Evolutionary conservation across 2,113 vertebrate genomes (phyloP), one percentile per base, ranked within the genome.

Genomic region (Dromiciops gliroides): DNA sequence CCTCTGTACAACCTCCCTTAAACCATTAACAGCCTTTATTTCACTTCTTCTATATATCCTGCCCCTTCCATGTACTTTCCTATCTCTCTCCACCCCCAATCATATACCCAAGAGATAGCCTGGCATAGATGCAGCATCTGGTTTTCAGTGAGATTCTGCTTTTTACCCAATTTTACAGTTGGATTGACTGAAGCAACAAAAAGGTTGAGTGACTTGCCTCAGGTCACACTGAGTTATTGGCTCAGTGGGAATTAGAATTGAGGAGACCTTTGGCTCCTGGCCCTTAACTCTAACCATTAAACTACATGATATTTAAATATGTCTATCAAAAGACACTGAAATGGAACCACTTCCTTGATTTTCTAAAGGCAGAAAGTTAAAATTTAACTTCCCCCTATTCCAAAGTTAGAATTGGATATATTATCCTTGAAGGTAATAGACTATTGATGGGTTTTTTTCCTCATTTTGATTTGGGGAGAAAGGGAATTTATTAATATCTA

Each of bases 131-230:
- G 92, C 90, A 93, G 92, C 91, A 93, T 95, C 56, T 97, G 94
- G 44, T 92, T 90, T 96, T 95, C 67, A 94, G 48, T 52, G 48
- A 96, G 24, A 47, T 96, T 96, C 56, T 92, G 26, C 51, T 96
- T 97, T 97, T 96, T 96, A 26, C 7, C 51, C 31, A 52, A 0
- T 95, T 97, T 97, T 98, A 95, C 96, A 96, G 47, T 23, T 97
- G 91, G 53, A 90, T 95, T 97, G 92, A 44, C 52, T 97, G 89
- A 97, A 95, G 94, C 89, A 48, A 83, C 96, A 96, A 50, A 88
- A 89, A 95, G 94, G 48, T 56, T 96, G 94, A 97, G 89, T 92
- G 50, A 92, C 23, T 95, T 96, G 49, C 28, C 60, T 96, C 53
- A 91, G 90, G 52, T 94, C 49, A 23, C 89, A 19, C 44, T 28